Evolutionary conservation across 2,113 vertebrate genomes (phyloP).

Genomic region (Caranx melampygus): DNA sequence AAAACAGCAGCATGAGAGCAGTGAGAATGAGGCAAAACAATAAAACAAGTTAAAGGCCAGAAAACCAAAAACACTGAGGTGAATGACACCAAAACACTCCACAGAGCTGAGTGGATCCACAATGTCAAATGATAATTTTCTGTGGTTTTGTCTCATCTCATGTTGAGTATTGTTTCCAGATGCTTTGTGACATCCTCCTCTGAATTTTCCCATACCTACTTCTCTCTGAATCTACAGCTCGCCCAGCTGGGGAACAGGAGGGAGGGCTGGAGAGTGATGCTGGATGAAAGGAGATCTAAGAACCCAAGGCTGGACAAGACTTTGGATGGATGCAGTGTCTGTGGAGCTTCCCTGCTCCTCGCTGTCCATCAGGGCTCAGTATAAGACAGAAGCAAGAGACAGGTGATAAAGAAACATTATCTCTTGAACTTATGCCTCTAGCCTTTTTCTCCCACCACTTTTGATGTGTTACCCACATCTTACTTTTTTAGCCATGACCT

Average conservation of each 20-base stretch:
- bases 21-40: too few relatives aligned
- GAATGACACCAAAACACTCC: background rate
- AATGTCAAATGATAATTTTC: background rate
- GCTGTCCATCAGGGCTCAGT: background rate
- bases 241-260: background rate
- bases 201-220: background rate
- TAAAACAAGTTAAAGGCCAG: too few relatives aligned
- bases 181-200: background rate
- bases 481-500: background rate
- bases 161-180: background rate
- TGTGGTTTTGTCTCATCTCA: background rate
- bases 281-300: constrained; percentile 42
- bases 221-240: background rate
- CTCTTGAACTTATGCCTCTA: background rate
- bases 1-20: too few relatives aligned
- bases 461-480: background rate
- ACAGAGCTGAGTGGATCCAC: background rate
- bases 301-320: constrained; percentile 19
- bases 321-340: constrained; percentile 27
- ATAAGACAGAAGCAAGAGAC: background rate
- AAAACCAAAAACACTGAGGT: background rate
- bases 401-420: background rate
- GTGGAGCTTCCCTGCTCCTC: constrained; percentile 21
- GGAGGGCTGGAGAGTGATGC: constrained; percentile 4
- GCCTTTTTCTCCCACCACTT: background rate